Evolutionary conservation across 2,113 vertebrate genomes (phyloP).

Genomic region (Bubo scandiacus): DNA sequence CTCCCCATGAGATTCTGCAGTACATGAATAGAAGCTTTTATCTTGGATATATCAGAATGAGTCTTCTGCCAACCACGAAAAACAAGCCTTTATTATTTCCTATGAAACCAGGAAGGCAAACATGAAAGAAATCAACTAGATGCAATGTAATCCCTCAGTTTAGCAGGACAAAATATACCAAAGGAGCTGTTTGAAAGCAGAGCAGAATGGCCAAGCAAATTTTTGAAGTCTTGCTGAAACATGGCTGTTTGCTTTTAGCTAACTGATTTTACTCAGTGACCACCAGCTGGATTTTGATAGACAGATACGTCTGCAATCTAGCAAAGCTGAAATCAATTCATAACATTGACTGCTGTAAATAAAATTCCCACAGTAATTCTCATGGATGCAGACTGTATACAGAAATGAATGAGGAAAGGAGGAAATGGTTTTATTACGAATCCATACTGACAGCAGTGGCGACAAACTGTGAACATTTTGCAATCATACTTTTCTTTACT

Average conservation of each 20-base stretch:
- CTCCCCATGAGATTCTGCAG: not conserved
- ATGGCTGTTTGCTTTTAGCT: not conserved
- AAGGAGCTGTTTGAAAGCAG: not conserved
- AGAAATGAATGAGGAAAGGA: not conserved
- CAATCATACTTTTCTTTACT: not conserved
- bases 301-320: not conserved
- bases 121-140: not conserved
- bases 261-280: not conserved
- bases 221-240: not conserved
- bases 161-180: not conserved
- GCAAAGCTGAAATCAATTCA: not conserved
- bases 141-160: not conserved
- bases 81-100: conserved; percentile 22
- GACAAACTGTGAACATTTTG: not conserved
- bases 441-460: not conserved
- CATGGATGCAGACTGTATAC: not conserved
- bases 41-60: not conserved
- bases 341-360: not conserved
- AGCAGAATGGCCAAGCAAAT: not conserved
- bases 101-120: conserved; percentile 11
- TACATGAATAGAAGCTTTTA: not conserved
- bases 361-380: not conserved
- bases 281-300: not conserved
- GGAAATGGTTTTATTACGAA: not conserved
- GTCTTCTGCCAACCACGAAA: conserved; percentile 12